Evolutionary conservation across 2,113 vertebrate genomes (phyloP).

Genomic region (Plectropomus leopardus): DNA sequence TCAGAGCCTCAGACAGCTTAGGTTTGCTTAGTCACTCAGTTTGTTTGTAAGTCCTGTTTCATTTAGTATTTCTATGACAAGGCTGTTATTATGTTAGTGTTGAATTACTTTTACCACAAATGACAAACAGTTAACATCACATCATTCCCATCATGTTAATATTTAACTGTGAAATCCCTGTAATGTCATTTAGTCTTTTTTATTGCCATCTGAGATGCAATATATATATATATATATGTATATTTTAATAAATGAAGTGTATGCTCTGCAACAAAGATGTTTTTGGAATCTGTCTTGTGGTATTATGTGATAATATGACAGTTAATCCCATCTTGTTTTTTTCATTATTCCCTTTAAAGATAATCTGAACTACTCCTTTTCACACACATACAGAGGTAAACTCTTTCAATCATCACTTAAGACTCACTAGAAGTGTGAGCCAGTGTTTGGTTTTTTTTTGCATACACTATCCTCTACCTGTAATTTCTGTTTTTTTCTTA

Average conservation of each 20-base stretch:
- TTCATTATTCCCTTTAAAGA: background rate
- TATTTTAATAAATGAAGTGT: too few relatives aligned
- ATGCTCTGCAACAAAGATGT: too few relatives aligned
- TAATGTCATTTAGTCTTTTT: background rate
- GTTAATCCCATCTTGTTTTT: background rate
- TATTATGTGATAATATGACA: background rate
- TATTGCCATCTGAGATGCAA: too few relatives aligned
- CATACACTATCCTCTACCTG: too few relatives aligned
- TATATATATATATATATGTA: too few relatives aligned
- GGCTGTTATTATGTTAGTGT: background rate
- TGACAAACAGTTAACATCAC: background rate
- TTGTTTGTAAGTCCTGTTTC: background rate
- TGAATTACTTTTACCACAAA: background rate
- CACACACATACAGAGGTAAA: too few relatives aligned
- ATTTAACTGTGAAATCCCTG: background rate
- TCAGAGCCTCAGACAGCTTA: background rate
- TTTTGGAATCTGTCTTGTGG: background rate
- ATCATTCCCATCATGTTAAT: background rate
- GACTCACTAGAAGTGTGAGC: too few relatives aligned
- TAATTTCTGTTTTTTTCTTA: too few relatives aligned
- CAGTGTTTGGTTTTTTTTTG: too few relatives aligned
- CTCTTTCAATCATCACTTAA: too few relatives aligned
- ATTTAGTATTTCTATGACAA: background rate
- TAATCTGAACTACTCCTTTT: too few relatives aligned
- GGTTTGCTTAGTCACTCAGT: constrained; percentile 2